These are phyloP conservation scores for Microplitis deprimator DNA, from an alignment of 2,888 invertebrate species.

Conservation along the genomic window DNA sequence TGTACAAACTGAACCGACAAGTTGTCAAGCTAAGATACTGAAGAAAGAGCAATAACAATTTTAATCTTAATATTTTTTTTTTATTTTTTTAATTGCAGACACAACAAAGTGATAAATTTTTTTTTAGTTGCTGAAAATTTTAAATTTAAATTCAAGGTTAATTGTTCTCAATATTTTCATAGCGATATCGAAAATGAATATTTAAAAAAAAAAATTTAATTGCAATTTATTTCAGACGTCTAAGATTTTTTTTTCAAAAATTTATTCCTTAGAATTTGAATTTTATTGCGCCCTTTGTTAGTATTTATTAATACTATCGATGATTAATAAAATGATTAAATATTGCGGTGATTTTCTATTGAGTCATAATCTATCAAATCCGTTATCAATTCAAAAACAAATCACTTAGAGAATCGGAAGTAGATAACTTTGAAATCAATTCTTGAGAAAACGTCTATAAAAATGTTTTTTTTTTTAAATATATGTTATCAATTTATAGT, in stretches of 20 bases:
- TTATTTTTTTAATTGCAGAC: background rate
- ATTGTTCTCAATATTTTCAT: no score
- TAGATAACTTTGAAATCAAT: background rate
- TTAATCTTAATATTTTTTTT: background rate
- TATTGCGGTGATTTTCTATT: background rate
- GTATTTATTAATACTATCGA: background rate
- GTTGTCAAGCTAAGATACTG: background rate
- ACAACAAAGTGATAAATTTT: background rate
- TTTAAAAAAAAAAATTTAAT: no score
- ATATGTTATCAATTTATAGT: background rate
- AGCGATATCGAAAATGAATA: no score
- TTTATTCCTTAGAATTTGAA: no score
- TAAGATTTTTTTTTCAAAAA: no score
- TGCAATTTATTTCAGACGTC: no score
- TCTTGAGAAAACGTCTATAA: background rate
- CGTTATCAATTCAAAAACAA: background rate
- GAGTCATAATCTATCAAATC: background rate
- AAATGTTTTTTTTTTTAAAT: constrained; percentile 11
- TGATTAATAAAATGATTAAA: background rate
- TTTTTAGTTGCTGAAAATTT: background rate
- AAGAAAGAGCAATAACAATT: constrained; percentile 13
- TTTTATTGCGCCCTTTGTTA: no score
- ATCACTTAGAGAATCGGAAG: background rate
- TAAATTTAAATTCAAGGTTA: background rate
- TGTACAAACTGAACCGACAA: background rate